Evolutionary conservation across 2,113 vertebrate genomes (phyloP).

Genomic region (Strix aluco): DNA sequence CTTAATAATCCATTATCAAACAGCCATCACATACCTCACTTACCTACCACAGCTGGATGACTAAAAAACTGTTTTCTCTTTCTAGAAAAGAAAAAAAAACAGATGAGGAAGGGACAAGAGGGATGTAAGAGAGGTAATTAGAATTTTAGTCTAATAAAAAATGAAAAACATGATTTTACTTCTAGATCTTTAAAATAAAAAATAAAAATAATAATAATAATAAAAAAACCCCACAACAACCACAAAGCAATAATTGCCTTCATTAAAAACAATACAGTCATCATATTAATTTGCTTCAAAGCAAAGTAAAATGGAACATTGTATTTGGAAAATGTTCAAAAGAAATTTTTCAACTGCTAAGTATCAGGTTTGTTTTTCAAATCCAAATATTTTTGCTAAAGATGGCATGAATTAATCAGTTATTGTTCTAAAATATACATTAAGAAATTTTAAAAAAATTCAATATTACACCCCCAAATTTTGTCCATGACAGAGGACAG

Average conservation of each 20-base stretch:
- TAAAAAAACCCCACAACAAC: not conserved
- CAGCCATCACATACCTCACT: not conserved
- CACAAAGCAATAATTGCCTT: not conserved
- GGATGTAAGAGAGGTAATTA: not conserved
- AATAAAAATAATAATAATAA: not conserved
- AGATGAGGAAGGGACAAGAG: not conserved
- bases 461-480: not conserved
- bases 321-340: not conserved
- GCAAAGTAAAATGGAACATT: not conserved
- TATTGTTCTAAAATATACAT: not conserved
- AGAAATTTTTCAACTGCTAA: not conserved
- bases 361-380: not conserved
- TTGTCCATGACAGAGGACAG: not conserved
- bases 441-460: not conserved
- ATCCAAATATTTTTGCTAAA: not conserved
- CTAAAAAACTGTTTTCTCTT: not conserved
- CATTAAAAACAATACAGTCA: not conserved
- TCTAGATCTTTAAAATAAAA: not conserved
- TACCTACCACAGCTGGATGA: not conserved
- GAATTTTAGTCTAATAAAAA: not conserved
- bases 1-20: not conserved
- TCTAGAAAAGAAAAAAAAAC: not conserved
- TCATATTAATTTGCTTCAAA: not conserved
- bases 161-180: rapidly evolving
- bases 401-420: not conserved